Percentiles rank a stretch among this genome's conserved stretches.
phyloP scores from a whole-genome alignment of 1,140 invertebrate genomes.

The Rhyzopertha dominica region DNA sequence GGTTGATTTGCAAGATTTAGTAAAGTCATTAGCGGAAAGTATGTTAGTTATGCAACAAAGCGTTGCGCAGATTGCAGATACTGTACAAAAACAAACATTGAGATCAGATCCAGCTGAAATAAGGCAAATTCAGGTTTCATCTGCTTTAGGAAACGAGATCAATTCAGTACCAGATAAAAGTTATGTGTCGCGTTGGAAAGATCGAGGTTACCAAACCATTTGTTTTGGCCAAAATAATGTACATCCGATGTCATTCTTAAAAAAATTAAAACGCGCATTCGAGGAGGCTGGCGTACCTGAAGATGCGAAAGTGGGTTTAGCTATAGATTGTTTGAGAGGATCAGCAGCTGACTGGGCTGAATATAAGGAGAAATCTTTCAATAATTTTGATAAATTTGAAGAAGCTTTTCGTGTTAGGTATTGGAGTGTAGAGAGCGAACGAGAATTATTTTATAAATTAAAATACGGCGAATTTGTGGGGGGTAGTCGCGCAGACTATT shows the following conservation, averaged over 20 bases:
- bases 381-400: slow-evolving; percentile 8
- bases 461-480: slow-evolving; percentile 6
- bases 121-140: too few species aligned
- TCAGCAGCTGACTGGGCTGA: slow-evolving; percentile 7
- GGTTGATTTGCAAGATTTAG: too few species aligned
- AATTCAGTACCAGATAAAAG: too few species aligned
- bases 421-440: slow-evolving; percentile 2
- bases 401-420: slow-evolving; percentile 6
- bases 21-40: too few species aligned
- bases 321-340: slow-evolving; percentile 1
- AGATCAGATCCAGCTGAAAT: too few species aligned
- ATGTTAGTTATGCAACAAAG: too few species aligned
- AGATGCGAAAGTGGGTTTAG: slow-evolving; percentile 3
- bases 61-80: too few species aligned
- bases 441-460: slow-evolving; percentile 6
- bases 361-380: slow-evolving; percentile 2
- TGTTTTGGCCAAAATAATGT: too few species aligned
- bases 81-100: too few species aligned
- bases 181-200: too few species aligned
- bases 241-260: slow-evolving; percentile 6
- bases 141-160: too few species aligned
- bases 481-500: slow-evolving; percentile 7
- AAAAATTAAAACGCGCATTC: slow-evolving; percentile 3
- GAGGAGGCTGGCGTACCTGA: slow-evolving; percentile 9
- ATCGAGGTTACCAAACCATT: too few species aligned